Base-by-base conservation (phyloP, 2,888 invertebrate genomes). In the Sphaerophoria rueppellii region DNA sequence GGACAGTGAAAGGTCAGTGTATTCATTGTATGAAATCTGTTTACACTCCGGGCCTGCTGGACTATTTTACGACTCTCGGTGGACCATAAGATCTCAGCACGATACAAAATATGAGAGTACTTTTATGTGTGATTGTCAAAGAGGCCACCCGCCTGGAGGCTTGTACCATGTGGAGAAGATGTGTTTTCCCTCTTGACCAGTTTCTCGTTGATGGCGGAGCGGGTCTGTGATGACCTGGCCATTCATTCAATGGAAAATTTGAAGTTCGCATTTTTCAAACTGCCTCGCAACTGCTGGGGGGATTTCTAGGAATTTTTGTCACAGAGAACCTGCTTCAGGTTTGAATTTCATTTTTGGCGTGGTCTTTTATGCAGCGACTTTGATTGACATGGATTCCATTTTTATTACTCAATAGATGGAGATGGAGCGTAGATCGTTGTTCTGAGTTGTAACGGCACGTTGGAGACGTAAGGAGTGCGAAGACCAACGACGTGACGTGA, bases 341-440 rank as follows among this genome's bases (percentile, higher is more conserved):
- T 67, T 40, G 7, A 32, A 63, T 50, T 54, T 54, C 54, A 43
- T 61, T 69, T 70, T 63, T 58, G 50, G 52, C 16, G 54, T 63
- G 63, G 52, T 78, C 73, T 70, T 78, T 78, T 70, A 58, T 78
- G 67, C 67, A 46, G 43, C 52, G 50, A 40, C 63, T 67, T 79
- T 83, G 79, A 83, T 85, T 85, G 85, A 85, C 85, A 85, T 48
- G 76, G 81, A 81, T 85, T 73, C 58, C 76, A 81, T 81, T 85
- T 75, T 83, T 75, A 83, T 83, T 83, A 67, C 83, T 70, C 69
- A 80, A 81, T 85, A 85, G 85, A 85, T 80, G 76, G 71, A 85
- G 85, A 85, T 80, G 76, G 71, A 71, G 65, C 65, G 65, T 71
- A 43, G 43, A 43, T 9, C 11, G 12, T 9, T 11, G 43, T 12